These are phyloP conservation scores for Neolamprologus variostigma DNA, from an alignment of 2,113 vertebrate genomes.

Conservation along the genomic window DNA sequence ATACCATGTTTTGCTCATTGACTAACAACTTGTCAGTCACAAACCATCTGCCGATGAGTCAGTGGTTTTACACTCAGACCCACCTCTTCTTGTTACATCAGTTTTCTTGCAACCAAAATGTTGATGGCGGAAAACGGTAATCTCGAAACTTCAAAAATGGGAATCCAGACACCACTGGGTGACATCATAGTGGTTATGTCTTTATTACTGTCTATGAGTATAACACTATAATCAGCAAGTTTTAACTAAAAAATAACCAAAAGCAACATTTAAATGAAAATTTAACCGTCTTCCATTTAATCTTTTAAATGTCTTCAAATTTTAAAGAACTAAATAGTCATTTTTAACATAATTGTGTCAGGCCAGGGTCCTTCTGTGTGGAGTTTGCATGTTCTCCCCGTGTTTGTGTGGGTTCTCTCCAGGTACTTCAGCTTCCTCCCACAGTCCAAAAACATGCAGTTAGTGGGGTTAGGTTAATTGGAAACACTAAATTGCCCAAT, in stretches of 20 bases:
- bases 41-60: background rate
- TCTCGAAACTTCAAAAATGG: background rate
- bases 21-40: background rate
- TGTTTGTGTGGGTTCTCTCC: background rate
- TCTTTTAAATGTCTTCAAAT: background rate
- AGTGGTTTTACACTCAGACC: background rate
- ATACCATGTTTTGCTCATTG: background rate
- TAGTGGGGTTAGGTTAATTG: background rate
- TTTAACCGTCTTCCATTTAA: background rate
- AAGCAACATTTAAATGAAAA: background rate
- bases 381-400: background rate
- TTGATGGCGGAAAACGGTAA: background rate
- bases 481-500: background rate
- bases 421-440: background rate
- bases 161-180: background rate
- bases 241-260: background rate
- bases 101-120: background rate
- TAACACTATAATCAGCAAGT: background rate
- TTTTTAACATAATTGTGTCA: background rate
- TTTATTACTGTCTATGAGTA: background rate
- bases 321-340: background rate
- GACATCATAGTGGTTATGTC: background rate
- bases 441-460: background rate
- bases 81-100: background rate
- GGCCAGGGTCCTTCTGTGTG: background rate